Conservation (phyloP, 2,888 invertebrate species). For the Callimorpha dominula region DNA sequence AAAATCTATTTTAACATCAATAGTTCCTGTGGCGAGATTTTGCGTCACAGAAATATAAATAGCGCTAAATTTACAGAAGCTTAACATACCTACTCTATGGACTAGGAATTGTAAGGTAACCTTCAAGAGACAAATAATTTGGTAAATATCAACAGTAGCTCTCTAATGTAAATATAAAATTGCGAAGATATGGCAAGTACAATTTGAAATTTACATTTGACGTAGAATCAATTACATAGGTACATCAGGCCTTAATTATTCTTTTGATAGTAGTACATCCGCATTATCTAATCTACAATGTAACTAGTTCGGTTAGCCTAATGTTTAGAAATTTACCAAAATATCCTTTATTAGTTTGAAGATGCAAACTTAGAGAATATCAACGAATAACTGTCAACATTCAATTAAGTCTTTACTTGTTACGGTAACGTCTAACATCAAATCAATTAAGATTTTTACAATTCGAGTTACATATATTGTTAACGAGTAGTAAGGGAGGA, state of each 20-base stretch:
- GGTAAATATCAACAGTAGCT: constrained; percentile 42
- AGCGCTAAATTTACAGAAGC: constrained; percentile 74
- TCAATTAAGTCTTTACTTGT: constrained; percentile 23
- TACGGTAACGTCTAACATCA: constrained; percentile 35
- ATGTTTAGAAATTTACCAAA: constrained; percentile 29
- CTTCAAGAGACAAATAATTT: constrained; percentile 63
- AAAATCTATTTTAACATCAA: constrained; percentile 54
- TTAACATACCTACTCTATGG: constrained; percentile 71
- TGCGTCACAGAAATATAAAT: constrained; percentile 45
- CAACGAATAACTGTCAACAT: constrained; percentile 22
- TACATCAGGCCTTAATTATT: constrained; percentile 32
- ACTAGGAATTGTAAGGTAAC: constrained; percentile 82
- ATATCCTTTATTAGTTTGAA: constrained; percentile 35
- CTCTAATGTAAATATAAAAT: constrained; percentile 27
- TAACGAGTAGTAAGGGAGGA: constrained; percentile 11
- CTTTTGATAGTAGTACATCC: constrained; percentile 44
- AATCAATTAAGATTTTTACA: constrained; percentile 33
- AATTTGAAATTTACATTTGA: constrained; percentile 35
- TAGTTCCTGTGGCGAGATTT: constrained; percentile 41
- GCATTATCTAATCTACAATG: constrained; percentile 45
- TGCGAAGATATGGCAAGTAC: constrained; percentile 19
- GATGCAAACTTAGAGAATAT: constrained; percentile 42
- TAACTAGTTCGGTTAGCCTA: constrained; percentile 26
- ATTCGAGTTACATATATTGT: constrained; percentile 16
- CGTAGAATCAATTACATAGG: constrained; percentile 24